Evolutionary conservation across 2,797 vertebrate species (phyloP), one percentile per base, ranked within the genome.

Genomic region (Alosa sapidissima): DNA sequence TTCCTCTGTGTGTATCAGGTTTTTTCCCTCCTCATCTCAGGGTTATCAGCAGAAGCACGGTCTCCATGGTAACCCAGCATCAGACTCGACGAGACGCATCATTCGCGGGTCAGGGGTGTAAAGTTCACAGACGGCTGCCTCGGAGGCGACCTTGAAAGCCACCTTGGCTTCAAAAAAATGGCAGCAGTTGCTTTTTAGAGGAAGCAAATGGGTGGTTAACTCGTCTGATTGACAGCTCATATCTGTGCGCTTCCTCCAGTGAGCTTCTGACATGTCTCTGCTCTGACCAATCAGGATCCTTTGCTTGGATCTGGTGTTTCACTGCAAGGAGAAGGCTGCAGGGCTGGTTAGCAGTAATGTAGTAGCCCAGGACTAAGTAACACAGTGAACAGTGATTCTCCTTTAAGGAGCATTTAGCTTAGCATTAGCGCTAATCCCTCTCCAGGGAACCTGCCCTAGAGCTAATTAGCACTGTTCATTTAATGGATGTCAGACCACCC

Each of bases 41-140:
- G 82, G 86, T 88, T 84, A 84, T 81, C 78, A 89, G 89, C 81
- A 88, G 87, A 89, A 87, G 88, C 65, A 81, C 84, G 87, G 89
- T 90, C 88, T 85, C 89, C 87, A 90, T 90, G 88, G 89, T 81
- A 60, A 90, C 68, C 7, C 88, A 88, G 89, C 68, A 75, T 75
- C 68, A 75, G 68, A 75, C 68, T 75, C 5, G 36, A 75, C 3
- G 68, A 75, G 68, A 75, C 68, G 68, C 68, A 75, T 75, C 33
- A 75, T 75, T 14, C 33, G 14, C 33, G 0, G 68, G 68, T 75
- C 68, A 75, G 68, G 36, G 68, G 68, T 75, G 68, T 36, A 41
- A 75, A 75, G 68, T 75, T 75, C 68, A 75, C 68, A 75, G 68
- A 75, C 68, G 14, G 33, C 68, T 41, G 68, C 68, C 68, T 75